Percentiles rank a stretch among this genome's conserved stretches.
These are phyloP conservation scores for Hystrix cristata DNA, from an alignment of 2,113 vertebrate genomes.

Conservation along the genomic window DNA sequence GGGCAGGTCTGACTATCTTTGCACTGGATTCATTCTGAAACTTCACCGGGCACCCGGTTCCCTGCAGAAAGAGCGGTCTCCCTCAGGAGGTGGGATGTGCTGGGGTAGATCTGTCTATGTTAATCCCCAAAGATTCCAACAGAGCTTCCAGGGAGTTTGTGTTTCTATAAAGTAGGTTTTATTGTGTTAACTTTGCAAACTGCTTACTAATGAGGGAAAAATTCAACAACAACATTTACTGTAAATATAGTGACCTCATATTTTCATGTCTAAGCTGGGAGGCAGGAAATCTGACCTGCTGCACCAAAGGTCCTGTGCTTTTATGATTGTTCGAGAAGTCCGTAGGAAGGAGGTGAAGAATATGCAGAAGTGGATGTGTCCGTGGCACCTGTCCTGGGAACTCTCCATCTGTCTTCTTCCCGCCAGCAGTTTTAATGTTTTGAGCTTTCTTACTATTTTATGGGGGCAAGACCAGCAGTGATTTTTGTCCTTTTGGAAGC, in stretches of 20 bases:
- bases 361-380: rapidly evolving
- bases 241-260: background rate
- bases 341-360: rapidly evolving
- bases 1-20: background rate
- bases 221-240: background rate
- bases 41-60: background rate
- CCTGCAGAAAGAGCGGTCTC: rapidly evolving
- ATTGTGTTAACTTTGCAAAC: background rate
- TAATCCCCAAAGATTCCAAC: background rate
- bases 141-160: background rate
- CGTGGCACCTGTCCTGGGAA: background rate
- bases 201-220: background rate
- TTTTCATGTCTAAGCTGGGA: background rate
- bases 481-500: background rate
- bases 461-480: background rate
- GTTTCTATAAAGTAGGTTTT: background rate
- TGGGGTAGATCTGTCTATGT: background rate
- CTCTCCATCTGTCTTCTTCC: background rate
- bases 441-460: background rate
- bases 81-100: background rate
- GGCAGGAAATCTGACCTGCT: background rate
- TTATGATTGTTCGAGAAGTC: background rate
- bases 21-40: background rate
- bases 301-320: background rate
- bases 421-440: background rate